phyloP scores from a whole-genome alignment of 1,140 invertebrate species.

The Diploscapter pachys region DNA sequence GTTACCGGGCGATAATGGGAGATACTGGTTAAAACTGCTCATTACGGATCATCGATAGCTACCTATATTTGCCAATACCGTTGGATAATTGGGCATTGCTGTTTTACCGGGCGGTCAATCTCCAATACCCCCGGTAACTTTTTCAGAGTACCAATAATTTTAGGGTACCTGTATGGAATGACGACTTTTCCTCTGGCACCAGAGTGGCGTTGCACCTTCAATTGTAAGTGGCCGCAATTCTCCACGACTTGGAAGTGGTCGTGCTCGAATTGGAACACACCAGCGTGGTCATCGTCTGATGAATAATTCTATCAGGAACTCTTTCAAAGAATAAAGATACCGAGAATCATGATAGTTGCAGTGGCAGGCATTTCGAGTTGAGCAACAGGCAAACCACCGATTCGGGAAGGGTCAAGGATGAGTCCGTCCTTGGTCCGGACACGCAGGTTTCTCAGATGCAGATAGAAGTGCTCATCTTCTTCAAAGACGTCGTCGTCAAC shows the following conservation, averaged over 20 bases:
- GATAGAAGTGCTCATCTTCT: slow-evolving; percentile 97
- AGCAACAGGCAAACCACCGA: slow-evolving; percentile 85
- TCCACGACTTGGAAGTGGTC: slow-evolving; percentile 79
- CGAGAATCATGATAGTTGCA: slow-evolving; percentile 91
- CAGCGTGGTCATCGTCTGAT: slow-evolving; percentile 91
- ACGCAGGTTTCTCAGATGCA: slow-evolving; percentile 70
- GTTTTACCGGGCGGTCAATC: neutral
- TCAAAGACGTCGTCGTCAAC: slow-evolving; percentile 99
- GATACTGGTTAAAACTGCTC: too few relatives aligned
- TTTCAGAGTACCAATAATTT: neutral
- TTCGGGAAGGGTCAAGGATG: slow-evolving; percentile 76
- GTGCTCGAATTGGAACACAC: slow-evolving; percentile 84
- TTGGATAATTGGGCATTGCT: slow-evolving; percentile 19
- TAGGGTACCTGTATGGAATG: slow-evolving; percentile 72
- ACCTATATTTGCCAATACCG: slow-evolving; percentile 1
- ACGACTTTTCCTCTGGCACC: slow-evolving; percentile 85
- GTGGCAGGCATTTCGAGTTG: slow-evolving; percentile 69
- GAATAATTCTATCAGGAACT: slow-evolving; percentile 8
- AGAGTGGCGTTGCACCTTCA: slow-evolving; percentile 78
- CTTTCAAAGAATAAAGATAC: slow-evolving; percentile 16
- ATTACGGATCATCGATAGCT: too few relatives aligned
- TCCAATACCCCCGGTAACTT: slow-evolving; percentile 1
- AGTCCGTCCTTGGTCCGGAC: slow-evolving; percentile 69
- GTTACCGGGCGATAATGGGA: too few relatives aligned
- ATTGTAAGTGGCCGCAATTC: slow-evolving; percentile 79